A percentile compares a stretch with the other conserved stretches of the same genome.
Evolutionary conservation across 2,113 vertebrate genomes (phyloP).

Genomic region (Smithornis capensis): DNA sequence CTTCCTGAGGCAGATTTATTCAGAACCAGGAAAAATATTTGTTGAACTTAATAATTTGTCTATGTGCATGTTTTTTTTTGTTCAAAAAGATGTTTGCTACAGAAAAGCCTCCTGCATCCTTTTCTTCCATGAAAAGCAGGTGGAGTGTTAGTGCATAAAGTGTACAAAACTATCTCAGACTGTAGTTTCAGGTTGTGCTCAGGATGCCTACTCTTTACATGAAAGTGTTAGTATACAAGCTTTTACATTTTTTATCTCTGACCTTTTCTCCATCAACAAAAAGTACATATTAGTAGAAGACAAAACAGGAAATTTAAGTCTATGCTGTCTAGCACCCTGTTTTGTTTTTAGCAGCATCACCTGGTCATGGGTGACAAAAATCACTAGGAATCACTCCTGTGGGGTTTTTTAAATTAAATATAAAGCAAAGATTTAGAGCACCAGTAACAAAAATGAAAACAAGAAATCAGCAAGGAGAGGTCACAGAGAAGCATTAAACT

Average conservation of each 20-base stretch:
- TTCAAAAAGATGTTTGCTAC: not conserved
- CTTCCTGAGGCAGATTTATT: not conserved
- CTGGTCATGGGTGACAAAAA: not conserved
- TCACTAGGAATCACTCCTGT: not conserved
- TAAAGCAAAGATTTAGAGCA: not conserved
- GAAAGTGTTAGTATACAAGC: not conserved
- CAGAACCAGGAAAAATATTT: not conserved
- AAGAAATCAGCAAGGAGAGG: not conserved
- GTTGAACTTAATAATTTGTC: not conserved
- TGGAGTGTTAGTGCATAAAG: not conserved
- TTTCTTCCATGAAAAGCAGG: not conserved
- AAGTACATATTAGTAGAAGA: not conserved
- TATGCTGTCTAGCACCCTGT: not conserved
- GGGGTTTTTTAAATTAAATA: not conserved
- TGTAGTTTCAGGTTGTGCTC: not conserved
- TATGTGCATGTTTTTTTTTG: not conserved
- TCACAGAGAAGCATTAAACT: not conserved
- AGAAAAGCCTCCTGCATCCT: not conserved
- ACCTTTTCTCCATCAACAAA: not conserved
- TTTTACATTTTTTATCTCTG: not conserved
- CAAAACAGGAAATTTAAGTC: not conserved
- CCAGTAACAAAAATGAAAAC: not conserved
- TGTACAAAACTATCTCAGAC: not conserved
- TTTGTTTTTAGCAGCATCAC: not conserved
- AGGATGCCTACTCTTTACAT: not conserved